Evolutionary conservation across 2,888 invertebrate species (phyloP), one percentile per base, ranked within the genome.

Genomic region (Sphaeridia pumilis): DNA sequence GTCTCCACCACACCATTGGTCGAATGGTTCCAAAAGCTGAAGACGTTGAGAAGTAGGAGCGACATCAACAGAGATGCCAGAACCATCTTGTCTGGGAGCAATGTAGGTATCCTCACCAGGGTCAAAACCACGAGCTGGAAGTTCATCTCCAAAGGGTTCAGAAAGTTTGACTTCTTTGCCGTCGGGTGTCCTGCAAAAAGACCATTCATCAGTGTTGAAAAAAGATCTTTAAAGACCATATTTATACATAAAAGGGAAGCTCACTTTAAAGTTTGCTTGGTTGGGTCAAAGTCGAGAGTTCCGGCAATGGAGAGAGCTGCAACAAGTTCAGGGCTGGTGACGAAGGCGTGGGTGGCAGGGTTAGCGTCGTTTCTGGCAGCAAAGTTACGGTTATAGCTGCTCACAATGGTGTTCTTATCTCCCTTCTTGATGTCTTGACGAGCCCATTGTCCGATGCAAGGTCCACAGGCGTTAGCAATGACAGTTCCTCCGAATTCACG

Each of bases 371-470:
- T 97, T 67, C 95, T 79, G 14, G 87, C 88, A 51, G 95, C 97
- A 76, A 98, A 98, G 76, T 98, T 98, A 58, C 98, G 80, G 74
- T 98, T 98, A 79, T 98, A 99, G 2, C 98, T 98, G 35, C 94
- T 94, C 52, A 98, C 95, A 67, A 98, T 98, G 1, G 98, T 98
- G 74, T 98, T 98, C 76, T 95, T 95, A 59, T 97, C 97, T 41
- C 97, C 98, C 72, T 97, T 98, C 75, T 94, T 92, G 27, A 95
- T 83, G 72, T 98, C 98, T 69, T 87, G 76, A 62, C 97, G 83
- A 75, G 97, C 93, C 98, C 98, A 98, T 69, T 98, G 98, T 49
- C 53, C 98, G 72, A 98, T 98, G 77, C 98, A 98, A 3, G 98
- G 98, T 1, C 98, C 98, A 70, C 98, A 99, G 4, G 98, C 98